A percentile compares a stretch with the other conserved stretches of the same genome.
phyloP scores from a whole-genome alignment of 2,113 vertebrate genomes.

The Asarcornis scutulata region DNA sequence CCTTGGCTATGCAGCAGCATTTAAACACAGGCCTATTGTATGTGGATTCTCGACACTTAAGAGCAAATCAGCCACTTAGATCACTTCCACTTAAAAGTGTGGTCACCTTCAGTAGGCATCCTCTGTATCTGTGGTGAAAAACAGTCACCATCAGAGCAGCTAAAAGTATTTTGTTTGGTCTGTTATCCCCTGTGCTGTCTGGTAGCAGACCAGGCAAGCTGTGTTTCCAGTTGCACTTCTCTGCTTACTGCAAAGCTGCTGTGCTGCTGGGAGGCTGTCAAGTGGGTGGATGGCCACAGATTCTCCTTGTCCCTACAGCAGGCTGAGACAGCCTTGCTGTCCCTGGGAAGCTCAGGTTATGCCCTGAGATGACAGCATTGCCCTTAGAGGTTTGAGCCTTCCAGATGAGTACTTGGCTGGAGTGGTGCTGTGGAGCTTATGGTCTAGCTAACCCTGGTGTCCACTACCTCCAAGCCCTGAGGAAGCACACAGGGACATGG shows the following conservation, averaged over 20 bases:
- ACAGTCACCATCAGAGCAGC: not conserved
- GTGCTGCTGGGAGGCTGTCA: not conserved
- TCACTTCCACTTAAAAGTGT: not conserved
- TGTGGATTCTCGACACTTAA: fast-evolving
- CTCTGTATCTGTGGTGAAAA: not conserved
- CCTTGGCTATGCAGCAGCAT: not conserved
- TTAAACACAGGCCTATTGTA: not conserved
- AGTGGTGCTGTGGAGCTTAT: not conserved
- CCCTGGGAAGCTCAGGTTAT: not conserved
- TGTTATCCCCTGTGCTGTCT: not conserved
- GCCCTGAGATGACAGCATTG: not conserved
- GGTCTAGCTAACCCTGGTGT: not conserved
- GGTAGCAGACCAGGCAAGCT: not conserved
- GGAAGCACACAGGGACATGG: not conserved
- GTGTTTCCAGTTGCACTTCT: not conserved
- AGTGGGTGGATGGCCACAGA: not conserved
- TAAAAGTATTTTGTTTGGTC: not conserved
- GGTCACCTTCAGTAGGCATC: not conserved
- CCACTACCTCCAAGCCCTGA: not conserved
- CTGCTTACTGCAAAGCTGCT: not conserved
- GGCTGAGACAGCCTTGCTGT: not conserved
- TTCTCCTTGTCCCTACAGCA: not conserved
- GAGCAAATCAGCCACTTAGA: not conserved
- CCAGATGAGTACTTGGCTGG: not conserved
- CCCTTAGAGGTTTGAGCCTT: not conserved